These are phyloP conservation scores for Sinonovacula constricta DNA, from an alignment of 1,140 invertebrate genomes.

Conservation along the genomic window DNA sequence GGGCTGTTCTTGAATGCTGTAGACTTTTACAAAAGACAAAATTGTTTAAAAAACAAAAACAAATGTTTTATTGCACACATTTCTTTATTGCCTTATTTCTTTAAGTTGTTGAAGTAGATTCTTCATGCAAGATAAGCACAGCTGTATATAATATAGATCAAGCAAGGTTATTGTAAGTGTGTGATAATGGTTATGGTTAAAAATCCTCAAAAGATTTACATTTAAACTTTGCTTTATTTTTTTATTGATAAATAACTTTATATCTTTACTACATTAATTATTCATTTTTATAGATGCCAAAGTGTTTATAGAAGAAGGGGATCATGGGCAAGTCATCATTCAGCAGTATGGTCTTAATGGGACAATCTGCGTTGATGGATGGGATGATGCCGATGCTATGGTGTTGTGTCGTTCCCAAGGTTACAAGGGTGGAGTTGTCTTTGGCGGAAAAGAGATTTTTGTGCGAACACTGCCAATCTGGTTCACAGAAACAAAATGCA, in stretches of 20 bases:
- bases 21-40: no score
- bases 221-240: not conserved
- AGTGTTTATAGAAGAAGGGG: slow-evolving; percentile 50
- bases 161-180: not conserved
- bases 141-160: no score
- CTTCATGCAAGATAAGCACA: no score
- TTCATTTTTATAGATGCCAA: slow-evolving; percentile 54
- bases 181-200: not conserved
- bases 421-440: slow-evolving; percentile 59
- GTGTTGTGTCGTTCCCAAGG: slow-evolving; percentile 60
- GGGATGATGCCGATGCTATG: slow-evolving; percentile 63
- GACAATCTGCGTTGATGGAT: slow-evolving; percentile 62
- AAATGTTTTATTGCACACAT: no score
- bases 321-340: slow-evolving; percentile 60
- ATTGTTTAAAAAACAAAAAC: no score
- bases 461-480: slow-evolving; percentile 55
- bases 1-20: no score
- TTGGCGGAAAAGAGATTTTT: slow-evolving; percentile 58
- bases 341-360: slow-evolving; percentile 61
- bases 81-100: no score
- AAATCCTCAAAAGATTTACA: not conserved
- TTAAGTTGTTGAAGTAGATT: no score
- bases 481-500: slow-evolving; percentile 59
- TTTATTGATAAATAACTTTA: not conserved
- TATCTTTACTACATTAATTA: not conserved